Base-by-base conservation (phyloP, 1,140 invertebrate genomes). In the Drosophila simulans region DNA sequence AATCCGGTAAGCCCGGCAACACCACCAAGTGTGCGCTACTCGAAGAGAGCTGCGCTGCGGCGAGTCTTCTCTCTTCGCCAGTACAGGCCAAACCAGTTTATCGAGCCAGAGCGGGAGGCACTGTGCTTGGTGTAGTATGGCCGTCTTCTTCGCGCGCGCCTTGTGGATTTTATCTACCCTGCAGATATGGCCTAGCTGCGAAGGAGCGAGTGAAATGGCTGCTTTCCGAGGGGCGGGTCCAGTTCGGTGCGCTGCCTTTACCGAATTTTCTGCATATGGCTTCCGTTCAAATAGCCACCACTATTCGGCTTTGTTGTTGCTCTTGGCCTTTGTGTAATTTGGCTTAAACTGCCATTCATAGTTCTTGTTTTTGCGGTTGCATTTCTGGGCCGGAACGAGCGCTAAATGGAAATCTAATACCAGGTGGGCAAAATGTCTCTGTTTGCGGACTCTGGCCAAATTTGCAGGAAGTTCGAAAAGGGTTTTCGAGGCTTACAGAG, bases 261-360 rank as follows among this genome's bases (percentile, higher is more conserved):
- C 48, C 59, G 31, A 51, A 51, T 66, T 76, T 86, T 80, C 79
- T 91, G 88, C 88, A 90, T 85, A 91, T 91, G 88, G 88, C 88
- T 91, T 91, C 88, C 89, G 88, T 78, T 89, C 66, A 17, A 45
- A 45, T 2, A 45, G 48, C 27, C 49, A 17, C 1, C 15, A 20
- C 11, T 15, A 27, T 43, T 49, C 12, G 45, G 48, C 39, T 57
- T 46, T 72, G 70, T 54, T 80, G 56, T 55, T 79, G 51, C 31
- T 55, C 48, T 80, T 77, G 83, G 75, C 69, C 88, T 83, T 63
- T 88, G 68, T 91, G 73, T 91, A 91, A 91, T 91, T 91, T 91
- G 83, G 88, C 77, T 80, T 88, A 91, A 91, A 88, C 80, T 88
- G 86, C 72, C 86, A 86, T 90, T 90, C 86, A 90, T 80, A 82